phyloP scores from a whole-genome alignment of 2,888 invertebrate genomes.

The Pyrochroa serraticornis region DNA sequence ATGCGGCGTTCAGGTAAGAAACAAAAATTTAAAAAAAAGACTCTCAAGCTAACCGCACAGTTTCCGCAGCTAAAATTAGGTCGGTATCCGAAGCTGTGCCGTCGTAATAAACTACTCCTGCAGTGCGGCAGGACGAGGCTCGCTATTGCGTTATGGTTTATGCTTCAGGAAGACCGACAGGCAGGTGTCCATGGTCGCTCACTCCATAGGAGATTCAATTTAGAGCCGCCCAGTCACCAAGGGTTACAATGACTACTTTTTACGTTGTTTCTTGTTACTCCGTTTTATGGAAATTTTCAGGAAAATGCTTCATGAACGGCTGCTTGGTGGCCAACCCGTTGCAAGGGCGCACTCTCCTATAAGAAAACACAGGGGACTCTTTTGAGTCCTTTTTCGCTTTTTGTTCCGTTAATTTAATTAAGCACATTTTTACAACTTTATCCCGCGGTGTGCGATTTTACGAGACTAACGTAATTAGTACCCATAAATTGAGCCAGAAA shows the following conservation, averaged over 20 bases:
- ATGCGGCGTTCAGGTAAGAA: background rate
- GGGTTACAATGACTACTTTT: background rate
- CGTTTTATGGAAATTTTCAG: constrained; percentile 3
- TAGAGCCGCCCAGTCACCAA: background rate
- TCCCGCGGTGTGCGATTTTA: no score
- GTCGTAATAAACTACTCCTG: constrained; percentile 35
- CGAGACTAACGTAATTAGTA: no score
- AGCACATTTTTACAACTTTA: no score
- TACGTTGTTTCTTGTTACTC: background rate
- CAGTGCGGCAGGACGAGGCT: constrained; percentile 33
- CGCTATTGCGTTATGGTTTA: constrained; percentile 17
- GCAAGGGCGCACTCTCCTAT: background rate
- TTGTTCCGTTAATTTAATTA: constrained; percentile 2
- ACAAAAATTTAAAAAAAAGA: background rate
- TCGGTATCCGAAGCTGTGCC: constrained; percentile 53
- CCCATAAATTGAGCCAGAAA: no score
- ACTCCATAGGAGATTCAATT: background rate
- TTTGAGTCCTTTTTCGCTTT: background rate
- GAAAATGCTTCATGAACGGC: no score
- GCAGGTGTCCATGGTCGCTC: background rate
- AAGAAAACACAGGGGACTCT: background rate
- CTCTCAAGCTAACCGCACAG: background rate
- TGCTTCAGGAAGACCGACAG: background rate
- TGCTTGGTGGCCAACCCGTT: no score
- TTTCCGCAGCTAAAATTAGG: constrained; percentile 1